These are phyloP conservation scores for Pyralis farinalis DNA, from an alignment of 2,888 invertebrate genomes.

Conservation along the genomic window DNA sequence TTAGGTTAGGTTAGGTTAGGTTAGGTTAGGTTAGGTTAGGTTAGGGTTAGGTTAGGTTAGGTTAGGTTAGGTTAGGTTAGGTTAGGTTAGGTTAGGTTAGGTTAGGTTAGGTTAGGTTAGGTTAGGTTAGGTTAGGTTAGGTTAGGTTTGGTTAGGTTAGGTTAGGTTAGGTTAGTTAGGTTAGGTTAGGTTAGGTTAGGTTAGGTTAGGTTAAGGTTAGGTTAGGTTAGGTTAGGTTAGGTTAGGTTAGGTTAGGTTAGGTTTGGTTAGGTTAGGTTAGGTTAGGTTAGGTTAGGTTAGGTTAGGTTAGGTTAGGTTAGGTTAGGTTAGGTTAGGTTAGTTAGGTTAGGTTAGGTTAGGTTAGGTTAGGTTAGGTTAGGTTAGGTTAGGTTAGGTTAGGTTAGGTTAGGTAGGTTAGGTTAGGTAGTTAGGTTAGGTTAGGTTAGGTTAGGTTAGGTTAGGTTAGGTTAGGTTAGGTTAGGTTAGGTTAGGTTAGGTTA, in stretches of 20 bases:
- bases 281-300: constrained; percentile 23
- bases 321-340: constrained; percentile 22
- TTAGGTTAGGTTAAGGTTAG: constrained; percentile 18
- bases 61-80: constrained; percentile 19
- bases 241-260: constrained; percentile 20
- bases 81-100: constrained; percentile 20
- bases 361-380: constrained; percentile 18
- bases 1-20: constrained; percentile 21
- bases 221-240: constrained; percentile 11
- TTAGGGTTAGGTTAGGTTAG: constrained; percentile 19
- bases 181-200: constrained; percentile 21
- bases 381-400: constrained; percentile 15
- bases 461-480: constrained; percentile 16
- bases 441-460: constrained; percentile 16
- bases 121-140: constrained; percentile 21
- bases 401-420: constrained; percentile 16
- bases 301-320: constrained; percentile 22
- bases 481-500: constrained; percentile 14
- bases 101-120: constrained; percentile 20
- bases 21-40: constrained; percentile 20
- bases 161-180: constrained; percentile 22
- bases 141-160: constrained; percentile 22
- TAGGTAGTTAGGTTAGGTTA: constrained; percentile 17
- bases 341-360: constrained; percentile 21
- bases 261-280: constrained; percentile 22